Evolutionary conservation across 1,140 invertebrate species (phyloP), one percentile per base, ranked within the genome.

Genomic region (Ceratitis capitata): DNA sequence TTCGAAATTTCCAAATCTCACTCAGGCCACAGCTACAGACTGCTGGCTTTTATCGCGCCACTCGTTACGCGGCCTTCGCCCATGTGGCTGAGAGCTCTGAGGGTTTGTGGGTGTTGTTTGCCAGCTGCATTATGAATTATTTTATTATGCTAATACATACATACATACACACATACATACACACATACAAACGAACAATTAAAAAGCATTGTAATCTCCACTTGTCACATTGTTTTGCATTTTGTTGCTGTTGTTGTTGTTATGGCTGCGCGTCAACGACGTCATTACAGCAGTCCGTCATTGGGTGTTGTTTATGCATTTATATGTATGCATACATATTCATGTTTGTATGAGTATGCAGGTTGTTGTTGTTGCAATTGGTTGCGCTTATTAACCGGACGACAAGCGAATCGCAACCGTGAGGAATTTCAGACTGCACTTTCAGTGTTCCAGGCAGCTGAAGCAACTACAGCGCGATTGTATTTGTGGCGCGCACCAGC

Each of bases 211-310:
- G 7, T 74, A 42, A 74, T 32, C 64, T 14, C 64, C 39, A n/a
- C 23, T 1, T 64, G 58, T 64, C 58, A 64, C 14, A 35, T 23
- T 35, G 14, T 12, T 35, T 64, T 32, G 23, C 58, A 29, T n/a
- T 32, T 64, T 45, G 42, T 78, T 45, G 35, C 19, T 74, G n/a
- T 42, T 45, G 69, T 39, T 45, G 69, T 39, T 78, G 6, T n/a
- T n/a, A n/a, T n/a, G n/a, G n/a, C n/a, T n/a, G n/a, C 42, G 45
- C 69, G 39, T 78, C 69, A 78, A 47, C 69, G 69, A 78, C 69
- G 69, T 78, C 69, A 78, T 42, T 78, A 78, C 35, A 78, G 26
- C n/a, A 2, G 23, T n/a, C 42, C 39, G 32, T 14, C 23, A n/a
- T 69, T n/a, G 64, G n/a, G 32, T 39, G 35, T 19, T n/a, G n/a